Evolutionary conservation across 2,797 vertebrate species (phyloP).

Genomic region (Hyperoplus lanceolatus): DNA sequence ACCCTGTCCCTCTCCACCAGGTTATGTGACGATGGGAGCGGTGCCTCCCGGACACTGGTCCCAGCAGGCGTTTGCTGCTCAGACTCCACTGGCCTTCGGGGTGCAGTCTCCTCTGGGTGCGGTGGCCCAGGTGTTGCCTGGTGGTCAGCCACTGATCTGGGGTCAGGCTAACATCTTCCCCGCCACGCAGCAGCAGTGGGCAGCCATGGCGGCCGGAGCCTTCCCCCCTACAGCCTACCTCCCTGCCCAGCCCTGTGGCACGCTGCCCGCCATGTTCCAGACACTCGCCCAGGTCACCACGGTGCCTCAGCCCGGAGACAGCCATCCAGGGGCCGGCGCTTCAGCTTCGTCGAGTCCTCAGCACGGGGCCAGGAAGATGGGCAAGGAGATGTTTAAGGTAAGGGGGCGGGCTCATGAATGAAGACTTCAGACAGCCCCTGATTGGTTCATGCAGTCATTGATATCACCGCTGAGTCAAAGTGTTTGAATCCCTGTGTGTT

Average conservation of each 20-base stretch:
- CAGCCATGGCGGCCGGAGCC: slow-evolving; percentile 94
- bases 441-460: no score
- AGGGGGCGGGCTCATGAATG: background rate
- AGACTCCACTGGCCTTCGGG: slow-evolving; percentile 94
- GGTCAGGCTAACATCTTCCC: slow-evolving; percentile 96
- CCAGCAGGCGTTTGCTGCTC: slow-evolving; percentile 94
- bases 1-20: slow-evolving; percentile 71
- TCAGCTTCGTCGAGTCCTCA: slow-evolving; percentile 91
- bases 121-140: slow-evolving; percentile 96
- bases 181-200: slow-evolving; percentile 97
- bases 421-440: no score
- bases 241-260: slow-evolving; percentile 96
- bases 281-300: slow-evolving; percentile 91
- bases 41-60: slow-evolving; percentile 97
- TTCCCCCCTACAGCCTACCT: slow-evolving; percentile 98
- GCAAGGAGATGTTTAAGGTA: slow-evolving; percentile 89
- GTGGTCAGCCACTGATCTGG: slow-evolving; percentile 96
- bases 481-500: no score
- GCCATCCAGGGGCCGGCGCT: slow-evolving; percentile 72
- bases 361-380: slow-evolving; percentile 91
- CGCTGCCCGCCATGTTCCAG: slow-evolving; percentile 98
- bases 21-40: slow-evolving; percentile 99
- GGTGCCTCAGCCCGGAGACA: slow-evolving; percentile 88
- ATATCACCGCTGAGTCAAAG: no score
- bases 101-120: slow-evolving; percentile 90